A percentile compares a stretch with the other conserved stretches of the same genome.
phyloP scores from a whole-genome alignment of 2,888 invertebrate genomes.

The Latrodectus elegans region DNA sequence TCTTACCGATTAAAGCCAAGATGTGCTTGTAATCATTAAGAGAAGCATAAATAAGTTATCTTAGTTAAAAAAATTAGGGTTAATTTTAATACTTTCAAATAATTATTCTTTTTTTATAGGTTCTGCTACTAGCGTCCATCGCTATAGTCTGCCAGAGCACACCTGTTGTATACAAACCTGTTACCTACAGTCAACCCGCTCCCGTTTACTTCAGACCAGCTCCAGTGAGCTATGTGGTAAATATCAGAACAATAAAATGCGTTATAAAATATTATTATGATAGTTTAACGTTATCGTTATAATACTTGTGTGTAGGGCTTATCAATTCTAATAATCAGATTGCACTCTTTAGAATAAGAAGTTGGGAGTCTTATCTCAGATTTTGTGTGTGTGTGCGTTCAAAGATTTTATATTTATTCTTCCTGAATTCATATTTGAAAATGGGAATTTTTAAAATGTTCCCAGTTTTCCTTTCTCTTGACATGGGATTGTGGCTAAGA shows the following conservation, averaged over 20 bases:
- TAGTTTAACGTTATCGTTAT: too few relatives aligned
- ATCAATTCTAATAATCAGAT: too few relatives aligned
- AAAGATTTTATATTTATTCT: too few relatives aligned
- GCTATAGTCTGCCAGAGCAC: constrained; percentile 23
- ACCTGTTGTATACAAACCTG: constrained; percentile 7
- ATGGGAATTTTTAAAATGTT: too few relatives aligned
- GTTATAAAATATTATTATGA: neutral
- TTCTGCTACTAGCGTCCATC: constrained; percentile 17
- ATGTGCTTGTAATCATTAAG: neutral
- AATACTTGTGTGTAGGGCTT: too few relatives aligned
- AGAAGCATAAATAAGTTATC: neutral
- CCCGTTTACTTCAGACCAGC: constrained; percentile 25
- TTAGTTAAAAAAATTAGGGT: neutral
- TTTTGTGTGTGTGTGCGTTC: too few relatives aligned
- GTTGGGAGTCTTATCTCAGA: too few relatives aligned
- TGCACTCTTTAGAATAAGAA: too few relatives aligned
- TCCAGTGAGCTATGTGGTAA: constrained; percentile 36
- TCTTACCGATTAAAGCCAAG: neutral
- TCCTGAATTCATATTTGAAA: too few relatives aligned
- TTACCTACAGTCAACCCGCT: constrained; percentile 16
- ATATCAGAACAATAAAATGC: neutral
- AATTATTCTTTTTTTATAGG: constrained; percentile 4
- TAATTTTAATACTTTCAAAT: neutral
- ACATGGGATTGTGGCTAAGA: too few relatives aligned
- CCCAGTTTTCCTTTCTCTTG: too few relatives aligned